Percentiles rank a stretch among this genome's conserved stretches.
These are phyloP conservation scores for Notodonta ziczac DNA, from an alignment of 2,888 invertebrate genomes.

Conservation along the genomic window DNA sequence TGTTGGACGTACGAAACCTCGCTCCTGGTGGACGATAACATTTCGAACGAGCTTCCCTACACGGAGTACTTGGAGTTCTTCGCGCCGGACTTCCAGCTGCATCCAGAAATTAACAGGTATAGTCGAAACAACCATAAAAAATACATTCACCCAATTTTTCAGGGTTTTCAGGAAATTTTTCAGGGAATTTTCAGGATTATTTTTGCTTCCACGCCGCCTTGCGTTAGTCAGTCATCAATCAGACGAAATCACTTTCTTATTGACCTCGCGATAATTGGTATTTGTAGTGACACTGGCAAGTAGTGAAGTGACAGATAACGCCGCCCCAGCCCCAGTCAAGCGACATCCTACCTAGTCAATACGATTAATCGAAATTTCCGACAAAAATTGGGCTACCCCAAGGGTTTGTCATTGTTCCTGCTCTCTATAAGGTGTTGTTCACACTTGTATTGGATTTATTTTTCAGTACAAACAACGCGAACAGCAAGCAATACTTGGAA, in stretches of 20 bases:
- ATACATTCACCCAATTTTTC: neutral
- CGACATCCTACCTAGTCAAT: no score
- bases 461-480: constrained; percentile 88
- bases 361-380: no score
- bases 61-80: constrained; percentile 99
- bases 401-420: neutral
- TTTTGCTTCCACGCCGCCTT: no score
- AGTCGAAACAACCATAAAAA: neutral
- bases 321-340: no score
- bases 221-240: no score
- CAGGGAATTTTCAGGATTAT: no score
- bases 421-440: neutral
- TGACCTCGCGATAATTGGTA: no score
- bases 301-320: no score
- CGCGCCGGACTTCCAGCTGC: constrained; percentile 97
- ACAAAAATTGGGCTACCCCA: neutral
- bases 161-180: no score
- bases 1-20: constrained; percentile 99
- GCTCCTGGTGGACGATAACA: constrained; percentile 94
- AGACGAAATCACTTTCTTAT: no score
- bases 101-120: constrained; percentile 93
- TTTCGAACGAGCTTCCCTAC: constrained; percentile 97
- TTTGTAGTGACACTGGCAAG: no score
- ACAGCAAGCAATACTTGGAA: constrained; percentile 97
- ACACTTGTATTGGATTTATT: constrained; percentile 3